Evolutionary conservation across 2,888 invertebrate species (phyloP), one percentile per base, ranked within the genome.

Genomic region (Exephanes ischioxanthus): DNA sequence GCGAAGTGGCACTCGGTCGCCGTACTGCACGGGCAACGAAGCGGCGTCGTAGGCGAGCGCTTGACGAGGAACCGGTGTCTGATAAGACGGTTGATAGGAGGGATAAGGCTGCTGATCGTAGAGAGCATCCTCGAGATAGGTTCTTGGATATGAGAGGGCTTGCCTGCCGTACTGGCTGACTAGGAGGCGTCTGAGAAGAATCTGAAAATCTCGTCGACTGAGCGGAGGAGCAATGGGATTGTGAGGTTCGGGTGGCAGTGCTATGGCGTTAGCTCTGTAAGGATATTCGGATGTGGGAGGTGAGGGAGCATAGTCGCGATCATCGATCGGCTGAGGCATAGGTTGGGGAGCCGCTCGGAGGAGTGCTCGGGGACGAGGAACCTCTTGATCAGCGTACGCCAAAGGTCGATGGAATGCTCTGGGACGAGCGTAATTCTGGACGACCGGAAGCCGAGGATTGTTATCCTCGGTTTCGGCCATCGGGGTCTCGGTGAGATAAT

Each of bases 181-280:
- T 53, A 97, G 95, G 80, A 97, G 94, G 91, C 96, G 95, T 86
- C 96, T 96, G 6, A 97, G 94, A 58, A 97, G 93, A 70, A 96
- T 95, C 90, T 96, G 96, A 84, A 97, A 96, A 91, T 97, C 97
- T 89, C 96, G 95, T 1, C 96, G 96, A 90, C 97, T 97, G 2
- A 97, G 95, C 7, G 97, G 97, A 11, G 97, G 95, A 70, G 96
- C 95, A 66, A 96, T 96, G 2, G 95, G 95, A 82, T 95, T 95
- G 2, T 93, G 93, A 5, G 95, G 94, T 80, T 95, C 95, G 0
- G 94, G 93, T 53, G 95, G 95, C n/a, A 93, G 68, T 16, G 92
- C 90, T 3, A 93, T 84, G 1, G 89, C 76, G 0, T 86, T 84
- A 5, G 83, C 78, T 67, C 92, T 87, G 78, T 93, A 92, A 2